These are phyloP conservation scores for Lycocorax pyrrhopterus DNA, from an alignment of 2,113 vertebrate species.

Conservation along the genomic window DNA sequence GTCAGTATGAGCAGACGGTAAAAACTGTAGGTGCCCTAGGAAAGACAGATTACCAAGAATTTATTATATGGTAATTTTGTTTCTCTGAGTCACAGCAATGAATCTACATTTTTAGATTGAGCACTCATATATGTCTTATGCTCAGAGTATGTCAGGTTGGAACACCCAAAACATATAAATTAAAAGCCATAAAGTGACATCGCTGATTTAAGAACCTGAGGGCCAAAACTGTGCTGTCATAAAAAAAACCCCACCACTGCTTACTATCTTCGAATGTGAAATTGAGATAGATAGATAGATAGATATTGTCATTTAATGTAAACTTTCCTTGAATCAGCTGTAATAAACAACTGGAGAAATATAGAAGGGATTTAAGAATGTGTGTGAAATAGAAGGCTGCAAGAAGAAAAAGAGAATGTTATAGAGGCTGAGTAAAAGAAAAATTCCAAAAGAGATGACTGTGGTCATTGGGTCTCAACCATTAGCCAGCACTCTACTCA, in stretches of 20 bases:
- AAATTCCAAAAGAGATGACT: background rate
- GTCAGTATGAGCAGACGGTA: background rate
- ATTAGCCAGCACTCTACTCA: background rate
- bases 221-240: background rate
- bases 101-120: conserved; percentile 48
- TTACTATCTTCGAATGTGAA: background rate
- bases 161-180: conserved; percentile 40
- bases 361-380: background rate
- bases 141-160: conserved; percentile 32
- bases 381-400: background rate
- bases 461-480: background rate
- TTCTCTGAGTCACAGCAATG: conserved; percentile 47
- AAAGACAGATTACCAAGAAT: conserved; percentile 58
- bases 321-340: background rate
- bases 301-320: background rate
- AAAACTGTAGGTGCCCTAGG: conserved; percentile 47
- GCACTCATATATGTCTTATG: conserved; percentile 6
- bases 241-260: background rate
- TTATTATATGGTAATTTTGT: conserved; percentile 56
- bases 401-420: background rate
- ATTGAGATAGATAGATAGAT: background rate
- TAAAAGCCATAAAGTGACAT: conserved; percentile 44
- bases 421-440: background rate
- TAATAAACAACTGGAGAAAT: background rate
- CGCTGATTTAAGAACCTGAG: conserved; percentile 20